Base-by-base conservation (phyloP, 2,113 vertebrate species). In the Columbina picui region DNA sequence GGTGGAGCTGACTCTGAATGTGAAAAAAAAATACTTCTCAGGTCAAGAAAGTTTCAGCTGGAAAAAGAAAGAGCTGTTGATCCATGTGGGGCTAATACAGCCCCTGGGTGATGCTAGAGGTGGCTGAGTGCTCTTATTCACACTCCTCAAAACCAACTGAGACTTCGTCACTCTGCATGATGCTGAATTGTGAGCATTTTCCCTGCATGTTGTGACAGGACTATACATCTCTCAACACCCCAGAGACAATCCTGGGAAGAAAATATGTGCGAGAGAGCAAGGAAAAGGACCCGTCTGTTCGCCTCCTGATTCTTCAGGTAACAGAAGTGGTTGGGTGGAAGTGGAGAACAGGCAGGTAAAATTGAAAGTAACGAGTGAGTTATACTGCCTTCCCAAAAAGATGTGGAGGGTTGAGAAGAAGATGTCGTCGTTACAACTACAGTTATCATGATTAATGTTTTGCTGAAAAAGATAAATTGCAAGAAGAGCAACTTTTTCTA, bases 111-210 rank as follows among this genome's bases (percentile, higher is more conserved):
- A 52, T 10, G 15, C 52, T 39, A 1, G 0, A 47, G 16, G 29
- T 53, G 25, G 13, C 10, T 18, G 10, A 39, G 17, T 22, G 10
- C 2, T 65, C 52, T 73, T 19, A 19, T 53, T 67, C 45, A 55
- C 30, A 10, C 9, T 32, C 2, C 9, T 30, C 27, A 53, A 53
- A 91, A 34, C 3, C 12, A 41, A 7, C 20, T 9, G 45, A 86
- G 25, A 34, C 0, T 0, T 41, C 60, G 10, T 53, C 30, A 13
- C 27, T 22, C n/a, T 74, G 65, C 16, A 15, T 0, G 0, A 22
- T 30, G 19, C 11, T 23, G 18, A 74, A 9, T 29, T 55, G 4
- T 32, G 45, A 74, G 13, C 1, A 16, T 60, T 65, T 34, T 39
- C 7, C 30, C 10, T 45, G 6, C 18, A 15, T 0, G 1, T 7